Conservation (phyloP, 2,113 vertebrate species). For the Upupa epops region DNA sequence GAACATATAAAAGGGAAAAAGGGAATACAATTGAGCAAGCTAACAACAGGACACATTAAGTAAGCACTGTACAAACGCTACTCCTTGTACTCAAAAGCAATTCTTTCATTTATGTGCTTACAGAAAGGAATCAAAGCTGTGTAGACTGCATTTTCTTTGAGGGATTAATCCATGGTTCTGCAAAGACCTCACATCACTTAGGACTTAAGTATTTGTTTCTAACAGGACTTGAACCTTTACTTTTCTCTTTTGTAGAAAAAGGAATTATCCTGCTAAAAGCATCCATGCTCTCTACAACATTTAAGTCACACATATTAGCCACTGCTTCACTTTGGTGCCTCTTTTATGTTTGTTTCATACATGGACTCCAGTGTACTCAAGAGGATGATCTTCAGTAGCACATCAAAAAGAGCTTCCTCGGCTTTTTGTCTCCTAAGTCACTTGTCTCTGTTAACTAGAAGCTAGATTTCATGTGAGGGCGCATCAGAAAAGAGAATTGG, state of each 20-base stretch:
- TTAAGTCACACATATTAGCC: background rate
- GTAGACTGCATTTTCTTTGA: background rate
- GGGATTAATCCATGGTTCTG: background rate
- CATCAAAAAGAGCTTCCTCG: background rate
- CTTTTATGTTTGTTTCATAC: background rate
- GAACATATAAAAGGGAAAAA: too few species aligned
- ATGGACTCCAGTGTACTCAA: background rate
- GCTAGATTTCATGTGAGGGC: background rate
- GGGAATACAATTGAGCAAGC: fast-evolving
- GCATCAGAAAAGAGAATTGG: background rate
- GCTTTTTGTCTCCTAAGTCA: background rate
- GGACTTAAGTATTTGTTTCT: background rate
- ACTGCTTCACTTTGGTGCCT: background rate
- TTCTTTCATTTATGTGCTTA: background rate
- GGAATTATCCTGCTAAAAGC: background rate
- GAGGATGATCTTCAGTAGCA: background rate
- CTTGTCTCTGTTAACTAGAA: background rate
- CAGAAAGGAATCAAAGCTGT: background rate
- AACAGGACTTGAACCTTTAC: background rate
- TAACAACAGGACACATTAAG: background rate
- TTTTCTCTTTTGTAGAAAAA: background rate
- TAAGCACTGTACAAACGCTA: background rate
- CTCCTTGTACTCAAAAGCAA: background rate
- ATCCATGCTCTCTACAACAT: background rate
- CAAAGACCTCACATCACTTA: background rate